These are phyloP conservation scores for Cyphomyrus discorhynchus DNA, from an alignment of 2,113 vertebrate species.

Conservation along the genomic window DNA sequence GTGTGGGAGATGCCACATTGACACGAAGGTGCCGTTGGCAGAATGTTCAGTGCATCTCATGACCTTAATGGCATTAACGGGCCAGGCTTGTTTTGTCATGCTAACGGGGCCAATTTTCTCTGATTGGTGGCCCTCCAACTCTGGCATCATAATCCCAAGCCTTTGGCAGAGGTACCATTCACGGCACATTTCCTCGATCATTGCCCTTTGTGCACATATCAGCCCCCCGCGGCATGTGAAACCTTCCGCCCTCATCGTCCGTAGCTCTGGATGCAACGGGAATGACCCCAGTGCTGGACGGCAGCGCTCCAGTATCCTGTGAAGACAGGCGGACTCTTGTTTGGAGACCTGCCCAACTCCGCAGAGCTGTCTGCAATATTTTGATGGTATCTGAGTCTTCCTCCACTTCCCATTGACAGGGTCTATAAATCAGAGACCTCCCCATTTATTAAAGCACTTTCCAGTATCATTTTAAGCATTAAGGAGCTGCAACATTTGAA, in stretches of 20 bases:
- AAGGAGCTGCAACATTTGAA: neutral
- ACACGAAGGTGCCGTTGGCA: neutral
- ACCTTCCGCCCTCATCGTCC: neutral
- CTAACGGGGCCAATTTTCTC: neutral
- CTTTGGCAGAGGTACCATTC: neutral
- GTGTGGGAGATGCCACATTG: neutral
- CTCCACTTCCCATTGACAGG: neutral
- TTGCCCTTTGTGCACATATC: neutral
- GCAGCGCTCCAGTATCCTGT: neutral
- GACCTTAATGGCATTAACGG: neutral
- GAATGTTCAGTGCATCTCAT: neutral
- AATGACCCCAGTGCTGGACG: neutral
- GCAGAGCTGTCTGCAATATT: neutral
- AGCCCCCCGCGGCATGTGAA: neutral
- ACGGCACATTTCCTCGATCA: neutral
- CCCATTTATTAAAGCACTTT: neutral
- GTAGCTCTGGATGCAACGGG: neutral
- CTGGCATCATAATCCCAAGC: neutral
- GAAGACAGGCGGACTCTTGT: neutral
- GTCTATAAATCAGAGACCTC: neutral
- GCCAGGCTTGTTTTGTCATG: neutral
- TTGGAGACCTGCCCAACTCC: neutral
- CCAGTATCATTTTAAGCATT: neutral
- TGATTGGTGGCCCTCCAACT: neutral
- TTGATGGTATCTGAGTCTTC: neutral